Evolutionary conservation across 1,140 invertebrate species (phyloP).

Genomic region (Conopomorpha cramerella): DNA sequence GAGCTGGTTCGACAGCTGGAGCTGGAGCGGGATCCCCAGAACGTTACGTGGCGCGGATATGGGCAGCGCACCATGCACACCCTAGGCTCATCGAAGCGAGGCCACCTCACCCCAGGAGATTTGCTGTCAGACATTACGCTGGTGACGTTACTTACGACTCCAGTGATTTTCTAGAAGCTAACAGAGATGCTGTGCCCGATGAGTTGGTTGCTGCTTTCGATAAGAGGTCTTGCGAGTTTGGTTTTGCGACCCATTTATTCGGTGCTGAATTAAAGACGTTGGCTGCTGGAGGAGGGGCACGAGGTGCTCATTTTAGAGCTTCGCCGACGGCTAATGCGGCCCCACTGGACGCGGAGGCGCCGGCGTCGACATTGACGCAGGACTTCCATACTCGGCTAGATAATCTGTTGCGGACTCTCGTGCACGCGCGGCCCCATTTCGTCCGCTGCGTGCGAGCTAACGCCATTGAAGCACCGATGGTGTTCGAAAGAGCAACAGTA

Average conservation of each 20-base stretch:
- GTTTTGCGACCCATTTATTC: conserved; percentile 93
- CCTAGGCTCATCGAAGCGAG: conserved; percentile 73
- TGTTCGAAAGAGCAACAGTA: conserved; percentile 80
- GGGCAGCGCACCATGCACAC: conserved; percentile 66
- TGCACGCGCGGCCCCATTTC: conserved; percentile 93
- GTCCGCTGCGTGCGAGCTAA: conserved; percentile 90
- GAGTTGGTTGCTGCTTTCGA: conserved; percentile 92
- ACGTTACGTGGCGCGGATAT: conserved; percentile 75
- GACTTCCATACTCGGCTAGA: conserved; percentile 94
- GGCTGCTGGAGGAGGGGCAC: conserved; percentile 78
- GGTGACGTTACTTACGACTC: conserved; percentile 89
- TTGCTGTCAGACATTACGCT: conserved; percentile 91
- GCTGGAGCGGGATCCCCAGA: conserved; percentile 87
- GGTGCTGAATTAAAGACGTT: conserved; percentile 89
- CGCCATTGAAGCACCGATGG: conserved; percentile 73
- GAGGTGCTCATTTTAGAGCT: conserved; percentile 85
- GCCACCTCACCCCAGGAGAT: conserved; percentile 77
- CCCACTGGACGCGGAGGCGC: conserved; percentile 84
- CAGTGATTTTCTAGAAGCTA: conserved; percentile 87
- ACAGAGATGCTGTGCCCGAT: conserved; percentile 89
- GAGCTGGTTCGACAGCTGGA: conserved; percentile 82
- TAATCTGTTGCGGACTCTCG: conserved; percentile 86
- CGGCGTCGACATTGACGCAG: conserved; percentile 88
- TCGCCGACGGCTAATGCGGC: conserved; percentile 90
- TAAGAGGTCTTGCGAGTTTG: conserved; percentile 91